Conservation (phyloP, 2,113 vertebrate genomes). For the Origma solitaria region DNA sequence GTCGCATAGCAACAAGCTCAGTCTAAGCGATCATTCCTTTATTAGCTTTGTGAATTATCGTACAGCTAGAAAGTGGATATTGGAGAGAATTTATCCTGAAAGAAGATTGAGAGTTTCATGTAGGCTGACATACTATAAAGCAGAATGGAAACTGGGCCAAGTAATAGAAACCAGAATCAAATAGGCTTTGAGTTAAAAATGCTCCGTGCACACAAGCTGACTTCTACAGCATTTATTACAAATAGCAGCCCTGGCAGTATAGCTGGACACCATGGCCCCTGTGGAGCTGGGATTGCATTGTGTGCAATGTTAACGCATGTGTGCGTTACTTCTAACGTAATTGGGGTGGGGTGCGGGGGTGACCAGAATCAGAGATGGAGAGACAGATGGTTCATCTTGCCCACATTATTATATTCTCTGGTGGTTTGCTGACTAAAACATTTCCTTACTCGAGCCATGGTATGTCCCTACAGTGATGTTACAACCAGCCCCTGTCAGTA, state of each 20-base stretch:
- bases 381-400: neutral
- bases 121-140: neutral
- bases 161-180: neutral
- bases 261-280: neutral
- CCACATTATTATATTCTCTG: neutral
- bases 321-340: neutral
- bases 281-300: neutral
- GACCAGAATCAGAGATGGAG: neutral
- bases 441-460: neutral
- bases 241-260: neutral
- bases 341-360: no score
- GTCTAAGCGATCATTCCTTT: constrained; percentile 24
- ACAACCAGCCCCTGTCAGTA: neutral
- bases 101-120: neutral
- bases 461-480: neutral
- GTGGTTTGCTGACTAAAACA: neutral
- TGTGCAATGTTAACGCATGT: neutral
- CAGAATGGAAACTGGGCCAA: constrained; percentile 5
- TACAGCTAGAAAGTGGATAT: neutral
- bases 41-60: constrained; percentile 40
- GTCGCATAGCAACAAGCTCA: constrained; percentile 68
- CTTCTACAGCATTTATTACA: neutral
- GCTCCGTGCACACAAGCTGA: neutral
- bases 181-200: neutral
- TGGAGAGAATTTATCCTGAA: constrained; percentile 24